phyloP scores from a whole-genome alignment of 2,113 vertebrate genomes.

The Collichthys lucidus region DNA sequence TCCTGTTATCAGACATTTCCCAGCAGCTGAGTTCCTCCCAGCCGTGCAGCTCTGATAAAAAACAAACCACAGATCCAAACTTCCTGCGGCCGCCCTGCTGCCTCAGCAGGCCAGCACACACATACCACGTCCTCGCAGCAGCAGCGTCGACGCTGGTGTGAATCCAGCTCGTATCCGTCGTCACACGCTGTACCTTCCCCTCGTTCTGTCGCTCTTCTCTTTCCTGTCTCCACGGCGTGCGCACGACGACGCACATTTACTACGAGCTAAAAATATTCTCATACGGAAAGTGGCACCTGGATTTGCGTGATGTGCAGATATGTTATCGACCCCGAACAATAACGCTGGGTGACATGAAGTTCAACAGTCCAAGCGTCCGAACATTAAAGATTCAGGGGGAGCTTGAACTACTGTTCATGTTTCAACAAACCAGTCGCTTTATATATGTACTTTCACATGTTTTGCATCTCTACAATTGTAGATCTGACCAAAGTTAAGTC shows the following conservation, averaged over 20 bases:
- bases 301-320: neutral
- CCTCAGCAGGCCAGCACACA: constrained; percentile 7
- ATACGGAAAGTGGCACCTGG: neutral
- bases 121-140: neutral
- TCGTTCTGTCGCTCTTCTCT: neutral
- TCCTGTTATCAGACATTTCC: constrained; percentile 37
- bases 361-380: neutral
- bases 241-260: neutral
- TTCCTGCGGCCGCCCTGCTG: constrained; percentile 36
- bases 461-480: too few species aligned
- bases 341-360: neutral
- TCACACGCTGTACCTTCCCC: constrained; percentile 26
- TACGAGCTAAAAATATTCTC: neutral
- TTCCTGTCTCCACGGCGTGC: constrained; percentile 23
- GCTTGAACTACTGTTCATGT: too few species aligned
- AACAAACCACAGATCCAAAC: constrained; percentile 58
- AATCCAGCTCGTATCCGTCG: constrained; percentile 37
- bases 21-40: constrained; percentile 48
- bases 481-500: too few species aligned
- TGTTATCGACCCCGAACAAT: neutral
- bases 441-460: too few species aligned
- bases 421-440: too few species aligned
- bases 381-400: too few species aligned
- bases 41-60: constrained; percentile 29
- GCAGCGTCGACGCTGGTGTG: neutral